Percentiles rank a stretch among this genome's conserved stretches.
These are phyloP conservation scores for Hyposmocoma kahamanoa DNA, from an alignment of 1,140 invertebrate genomes.

Conservation along the genomic window DNA sequence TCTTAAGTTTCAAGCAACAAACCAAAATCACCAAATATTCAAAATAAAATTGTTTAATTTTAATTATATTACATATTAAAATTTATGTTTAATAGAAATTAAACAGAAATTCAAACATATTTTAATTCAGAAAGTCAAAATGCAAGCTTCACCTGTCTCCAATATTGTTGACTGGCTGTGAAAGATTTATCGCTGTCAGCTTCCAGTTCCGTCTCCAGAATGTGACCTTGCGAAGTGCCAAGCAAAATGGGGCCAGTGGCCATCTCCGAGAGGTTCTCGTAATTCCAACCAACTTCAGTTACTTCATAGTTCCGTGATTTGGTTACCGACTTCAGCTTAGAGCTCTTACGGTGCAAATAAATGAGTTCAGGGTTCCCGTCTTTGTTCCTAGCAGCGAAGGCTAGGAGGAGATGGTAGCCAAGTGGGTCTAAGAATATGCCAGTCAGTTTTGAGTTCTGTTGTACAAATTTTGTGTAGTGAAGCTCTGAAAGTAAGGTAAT, in stretches of 20 bases:
- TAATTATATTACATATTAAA: too few species aligned
- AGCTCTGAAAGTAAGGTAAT: slow-evolving; percentile 66
- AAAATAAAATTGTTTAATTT: too few species aligned
- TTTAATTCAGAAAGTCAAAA: too few species aligned
- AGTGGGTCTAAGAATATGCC: slow-evolving; percentile 90
- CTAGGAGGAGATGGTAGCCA: slow-evolving; percentile 88
- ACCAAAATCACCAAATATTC: too few species aligned
- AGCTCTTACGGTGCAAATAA: slow-evolving; percentile 80
- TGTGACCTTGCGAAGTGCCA: slow-evolving; percentile 92
- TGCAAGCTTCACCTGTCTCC: slow-evolving; percentile 83
- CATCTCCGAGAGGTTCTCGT: slow-evolving; percentile 80
- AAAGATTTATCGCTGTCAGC: slow-evolving; percentile 88
- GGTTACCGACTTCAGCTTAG: slow-evolving; percentile 67
- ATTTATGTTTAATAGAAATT: too few species aligned
- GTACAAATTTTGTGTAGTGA: slow-evolving; percentile 74
- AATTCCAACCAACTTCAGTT: slow-evolving; percentile 94
- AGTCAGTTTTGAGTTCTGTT: slow-evolving; percentile 77
- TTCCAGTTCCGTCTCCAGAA: slow-evolving; percentile 92
- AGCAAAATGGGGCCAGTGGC: slow-evolving; percentile 88
- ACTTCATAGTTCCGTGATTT: slow-evolving; percentile 89
- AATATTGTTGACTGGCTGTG: slow-evolving; percentile 86
- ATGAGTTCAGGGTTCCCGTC: slow-evolving; percentile 83
- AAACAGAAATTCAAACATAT: too few species aligned
- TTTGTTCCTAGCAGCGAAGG: slow-evolving; percentile 78
- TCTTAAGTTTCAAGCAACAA: too few species aligned